Percentiles rank a stretch among this genome's conserved stretches.
Conservation (phyloP, 2,888 invertebrate species). For the Drosophila percnosoma region DNA sequence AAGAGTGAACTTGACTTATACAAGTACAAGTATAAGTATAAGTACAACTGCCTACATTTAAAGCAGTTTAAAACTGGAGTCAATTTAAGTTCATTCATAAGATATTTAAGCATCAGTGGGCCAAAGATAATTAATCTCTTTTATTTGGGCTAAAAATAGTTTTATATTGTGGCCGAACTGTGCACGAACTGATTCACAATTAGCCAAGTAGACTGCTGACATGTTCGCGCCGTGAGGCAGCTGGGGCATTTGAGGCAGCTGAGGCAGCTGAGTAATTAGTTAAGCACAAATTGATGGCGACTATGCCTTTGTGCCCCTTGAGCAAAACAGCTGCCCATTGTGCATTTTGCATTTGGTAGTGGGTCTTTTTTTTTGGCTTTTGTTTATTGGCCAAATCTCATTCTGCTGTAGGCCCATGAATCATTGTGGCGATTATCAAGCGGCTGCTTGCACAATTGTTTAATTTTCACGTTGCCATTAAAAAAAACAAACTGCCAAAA, state of each 20-base stretch:
- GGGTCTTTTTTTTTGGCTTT: neutral
- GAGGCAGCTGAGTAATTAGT: constrained; percentile 53
- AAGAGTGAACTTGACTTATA: too few species aligned
- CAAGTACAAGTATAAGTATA: too few species aligned
- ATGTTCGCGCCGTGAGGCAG: constrained; percentile 24
- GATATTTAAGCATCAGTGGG: too few species aligned
- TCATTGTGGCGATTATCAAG: constrained; percentile 72
- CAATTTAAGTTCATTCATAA: neutral
- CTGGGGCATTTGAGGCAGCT: constrained; percentile 15
- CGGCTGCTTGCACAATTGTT: constrained; percentile 79
- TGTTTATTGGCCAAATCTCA: constrained; percentile 42
- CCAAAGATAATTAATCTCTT: neutral
- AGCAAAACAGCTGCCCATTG: constrained; percentile 53
- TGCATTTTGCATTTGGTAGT: constrained; percentile 18
- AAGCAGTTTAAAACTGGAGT: neutral
- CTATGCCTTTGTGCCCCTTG: constrained; percentile 22
- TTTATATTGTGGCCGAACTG: neutral
- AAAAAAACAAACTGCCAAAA: constrained; percentile 63
- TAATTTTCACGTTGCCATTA: constrained; percentile 77
- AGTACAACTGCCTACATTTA: neutral
- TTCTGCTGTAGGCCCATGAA: constrained; percentile 62
- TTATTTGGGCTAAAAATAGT: constrained; percentile 43
- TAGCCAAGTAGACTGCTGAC: constrained; percentile 38
- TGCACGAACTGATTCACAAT: constrained; percentile 40
- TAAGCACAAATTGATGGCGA: constrained; percentile 56